A percentile compares a stretch with the other conserved stretches of the same genome.
These are phyloP conservation scores for Scaeva pyrastri DNA, from an alignment of 2,888 invertebrate species.

Conservation along the genomic window DNA sequence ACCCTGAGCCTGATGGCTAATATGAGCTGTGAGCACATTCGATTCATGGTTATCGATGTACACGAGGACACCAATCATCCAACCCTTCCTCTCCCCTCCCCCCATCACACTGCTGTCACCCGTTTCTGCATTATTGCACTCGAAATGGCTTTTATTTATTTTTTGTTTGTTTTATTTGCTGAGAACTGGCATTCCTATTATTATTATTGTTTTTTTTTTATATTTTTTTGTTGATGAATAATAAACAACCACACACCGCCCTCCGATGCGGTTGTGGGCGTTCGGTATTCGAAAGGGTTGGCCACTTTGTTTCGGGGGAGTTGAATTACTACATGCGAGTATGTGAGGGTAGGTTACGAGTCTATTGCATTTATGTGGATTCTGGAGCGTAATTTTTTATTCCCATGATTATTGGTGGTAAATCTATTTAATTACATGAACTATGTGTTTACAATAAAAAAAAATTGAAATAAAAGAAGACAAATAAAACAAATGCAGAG, in stretches of 20 bases:
- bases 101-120: constrained; percentile 51
- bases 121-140: constrained; percentile 43
- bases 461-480: constrained; percentile 8
- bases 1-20: constrained; percentile 50
- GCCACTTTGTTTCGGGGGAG: not conserved
- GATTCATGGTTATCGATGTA: constrained; percentile 39
- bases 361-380: constrained; percentile 20
- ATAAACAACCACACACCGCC: constrained; percentile 31
- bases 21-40: constrained; percentile 43
- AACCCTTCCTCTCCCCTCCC: too few relatives aligned
- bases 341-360: not conserved
- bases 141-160: constrained; percentile 29
- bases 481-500: constrained; percentile 43
- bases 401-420: constrained; percentile 59
- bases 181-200: constrained; percentile 35
- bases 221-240: constrained; percentile 19
- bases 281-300: not conserved
- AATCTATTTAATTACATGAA: constrained; percentile 72
- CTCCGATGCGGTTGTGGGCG: constrained; percentile 3
- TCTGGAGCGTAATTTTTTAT: constrained; percentile 48
- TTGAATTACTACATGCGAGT: constrained; percentile 32
- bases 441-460: constrained; percentile 35
- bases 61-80: not conserved
- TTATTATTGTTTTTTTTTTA: constrained; percentile 45
- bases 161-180: constrained; percentile 5